Percentiles rank a stretch among this genome's conserved stretches.
Conservation (phyloP, 2,797 vertebrate genomes). For the Notamacropus eugenii region DNA sequence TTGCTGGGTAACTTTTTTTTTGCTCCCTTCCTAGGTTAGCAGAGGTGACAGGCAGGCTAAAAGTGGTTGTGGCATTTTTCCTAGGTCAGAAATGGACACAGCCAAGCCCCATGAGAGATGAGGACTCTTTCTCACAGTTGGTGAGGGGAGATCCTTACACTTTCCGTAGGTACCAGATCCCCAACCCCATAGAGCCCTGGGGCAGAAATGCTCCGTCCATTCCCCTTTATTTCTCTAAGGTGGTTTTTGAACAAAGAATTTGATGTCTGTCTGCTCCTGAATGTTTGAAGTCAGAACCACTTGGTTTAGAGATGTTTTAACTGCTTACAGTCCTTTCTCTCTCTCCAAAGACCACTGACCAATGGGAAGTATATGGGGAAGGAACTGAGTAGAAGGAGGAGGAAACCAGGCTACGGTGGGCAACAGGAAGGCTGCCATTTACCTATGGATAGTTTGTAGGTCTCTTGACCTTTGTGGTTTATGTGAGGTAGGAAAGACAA, state of each 20-base stretch:
- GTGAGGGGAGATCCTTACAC: neutral
- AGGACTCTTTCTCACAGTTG: neutral
- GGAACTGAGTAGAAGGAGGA: neutral
- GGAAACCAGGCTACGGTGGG: neutral
- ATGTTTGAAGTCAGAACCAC: neutral
- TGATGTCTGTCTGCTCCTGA: neutral
- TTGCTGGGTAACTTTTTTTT: neutral
- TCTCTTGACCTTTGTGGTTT: neutral
- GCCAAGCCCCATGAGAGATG: neutral
- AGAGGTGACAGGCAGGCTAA: neutral
- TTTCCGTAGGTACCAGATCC: neutral
- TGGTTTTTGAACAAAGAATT: neutral
- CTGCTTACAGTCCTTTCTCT: neutral
- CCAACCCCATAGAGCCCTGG: neutral
- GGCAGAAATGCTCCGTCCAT: neutral
- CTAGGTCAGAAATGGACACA: neutral
- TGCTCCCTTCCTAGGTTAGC: neutral
- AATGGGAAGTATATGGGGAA: neutral
- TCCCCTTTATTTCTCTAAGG: neutral
- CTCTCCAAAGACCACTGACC: neutral
- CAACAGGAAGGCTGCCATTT: neutral
- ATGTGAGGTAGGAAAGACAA: neutral
- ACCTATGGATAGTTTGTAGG: neutral
- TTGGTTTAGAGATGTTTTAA: neutral
- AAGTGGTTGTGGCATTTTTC: neutral